phyloP scores from a whole-genome alignment of 2,888 invertebrate genomes.

The Macaria notata region DNA sequence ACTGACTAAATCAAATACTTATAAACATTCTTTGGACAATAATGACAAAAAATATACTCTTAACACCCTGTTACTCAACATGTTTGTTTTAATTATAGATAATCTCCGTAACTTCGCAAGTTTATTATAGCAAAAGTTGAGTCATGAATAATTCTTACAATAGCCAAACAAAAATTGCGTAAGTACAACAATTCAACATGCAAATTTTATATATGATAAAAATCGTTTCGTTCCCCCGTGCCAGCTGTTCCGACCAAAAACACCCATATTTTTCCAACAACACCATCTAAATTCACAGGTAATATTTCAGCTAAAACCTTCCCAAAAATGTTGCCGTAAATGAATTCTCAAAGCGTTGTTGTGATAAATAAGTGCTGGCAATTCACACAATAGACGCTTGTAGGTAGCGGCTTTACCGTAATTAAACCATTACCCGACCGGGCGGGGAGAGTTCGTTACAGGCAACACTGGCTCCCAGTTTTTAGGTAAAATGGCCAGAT shows the following conservation, averaged over 20 bases:
- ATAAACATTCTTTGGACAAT: too few species aligned
- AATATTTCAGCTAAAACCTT: constrained; percentile 11
- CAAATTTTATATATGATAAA: too few species aligned
- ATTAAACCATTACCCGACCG: constrained; percentile 28
- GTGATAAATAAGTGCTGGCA: constrained; percentile 25
- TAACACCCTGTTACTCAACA: too few species aligned
- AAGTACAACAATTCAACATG: too few species aligned
- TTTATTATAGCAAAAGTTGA: too few species aligned
- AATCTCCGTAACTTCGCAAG: too few species aligned
- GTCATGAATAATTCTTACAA: too few species aligned
- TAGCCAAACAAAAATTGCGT: too few species aligned
- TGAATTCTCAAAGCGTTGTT: constrained; percentile 22
- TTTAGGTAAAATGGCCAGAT: constrained; percentile 6
- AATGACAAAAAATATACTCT: too few species aligned
- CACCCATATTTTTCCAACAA: constrained; percentile 1
- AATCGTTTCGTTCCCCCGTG: not conserved
- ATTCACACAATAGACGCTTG: constrained; percentile 23
- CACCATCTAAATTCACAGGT: constrained; percentile 1
- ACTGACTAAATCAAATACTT: too few species aligned
- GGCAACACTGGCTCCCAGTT: constrained; percentile 10
- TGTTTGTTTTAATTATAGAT: too few species aligned
- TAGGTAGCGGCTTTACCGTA: constrained; percentile 21
- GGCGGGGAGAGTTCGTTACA: constrained; percentile 11
- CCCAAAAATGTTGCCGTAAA: constrained; percentile 19
- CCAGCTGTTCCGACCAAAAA: constrained; percentile 7